phyloP scores from a whole-genome alignment of 2,888 invertebrate genomes.

The Operophtera brumata region DNA sequence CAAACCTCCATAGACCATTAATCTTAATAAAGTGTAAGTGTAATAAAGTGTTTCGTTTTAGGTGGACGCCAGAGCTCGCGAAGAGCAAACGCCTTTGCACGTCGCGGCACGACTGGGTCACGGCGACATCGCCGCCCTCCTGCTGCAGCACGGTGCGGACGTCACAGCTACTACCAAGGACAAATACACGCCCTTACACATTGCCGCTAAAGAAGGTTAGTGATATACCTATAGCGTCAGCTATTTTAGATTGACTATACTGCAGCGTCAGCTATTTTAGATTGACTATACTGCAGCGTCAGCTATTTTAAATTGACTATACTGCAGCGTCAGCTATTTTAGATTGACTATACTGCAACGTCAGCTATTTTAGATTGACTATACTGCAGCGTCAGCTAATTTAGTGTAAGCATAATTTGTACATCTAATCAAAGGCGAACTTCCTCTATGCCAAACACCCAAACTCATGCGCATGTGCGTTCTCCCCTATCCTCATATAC shows the following conservation, averaged over 20 bases:
- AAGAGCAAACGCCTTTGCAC: slow-evolving; percentile 98
- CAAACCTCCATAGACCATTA: too few species aligned
- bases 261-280: too few species aligned
- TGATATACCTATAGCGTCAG: too few species aligned
- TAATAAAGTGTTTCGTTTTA: background rate
- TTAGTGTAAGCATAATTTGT: too few species aligned
- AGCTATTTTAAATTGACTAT: background rate
- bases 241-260: too few species aligned
- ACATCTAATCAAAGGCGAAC: too few species aligned
- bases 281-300: too few species aligned
- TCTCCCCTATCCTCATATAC: too few species aligned
- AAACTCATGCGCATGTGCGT: too few species aligned
- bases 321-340: background rate
- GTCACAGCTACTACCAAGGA: slow-evolving; percentile 96
- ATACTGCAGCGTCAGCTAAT: background rate
- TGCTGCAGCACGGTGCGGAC: slow-evolving; percentile 96
- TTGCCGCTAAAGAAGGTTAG: slow-evolving; percentile 96
- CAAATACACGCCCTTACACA: slow-evolving; percentile 96
- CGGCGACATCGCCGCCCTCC: slow-evolving; percentile 95
- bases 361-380: background rate
- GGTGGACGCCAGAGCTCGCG: slow-evolving; percentile 86
- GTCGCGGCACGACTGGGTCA: slow-evolving; percentile 97
- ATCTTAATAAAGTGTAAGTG: too few species aligned
- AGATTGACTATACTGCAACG: too few species aligned
- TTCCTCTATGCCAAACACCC: too few species aligned